Evolutionary conservation across 1,140 invertebrate species (phyloP), one percentile per base, ranked within the genome.

Genomic region (Wasmannia auropunctata): DNA sequence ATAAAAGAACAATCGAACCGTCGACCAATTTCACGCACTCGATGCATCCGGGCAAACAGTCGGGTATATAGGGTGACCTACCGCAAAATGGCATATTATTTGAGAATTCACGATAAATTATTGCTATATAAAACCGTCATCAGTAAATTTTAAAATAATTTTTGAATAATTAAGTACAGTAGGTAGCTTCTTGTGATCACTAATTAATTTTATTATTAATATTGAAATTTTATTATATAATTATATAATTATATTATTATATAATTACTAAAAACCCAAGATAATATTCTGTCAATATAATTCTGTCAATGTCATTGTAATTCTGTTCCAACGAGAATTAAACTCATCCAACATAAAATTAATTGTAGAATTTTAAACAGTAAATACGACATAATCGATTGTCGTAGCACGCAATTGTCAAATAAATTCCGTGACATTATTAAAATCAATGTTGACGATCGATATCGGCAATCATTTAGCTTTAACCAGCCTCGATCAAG

Each of bases 401-500:
- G 31, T 28, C 14, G 7, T 37, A 40, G 22, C 16, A 0, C 22
- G 8, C 8, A 11, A 0, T 10, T 6, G 22, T 25, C n/a, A 40
- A 54, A 54, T 11, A n/a, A 28, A 67, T 25, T 67, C 1, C 14
- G 10, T 6, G 22, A 28, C 40, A 28, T 54, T 28, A 22, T 40
- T 28, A 58, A 14, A 11, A n/a, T 80, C 77, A 40, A 54, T 69
- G 5, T 79, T 79, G 51, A 46, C 28, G 43, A 51, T 19, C 16
- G 16, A 25, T 58, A 31, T 65, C 56, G 58, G 16, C 28, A 49
- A 62, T 51, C 60, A 67, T 72, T 85, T 51, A 51, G 69, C n/a
- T 60, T 81, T 76, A 86, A 72, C 28, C 54, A 77, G n/a, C 11
- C 54, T 37, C 51, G 43, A 76, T 86, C 70, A 40, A 46, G n/a